These are phyloP conservation scores for Drosophila sucinea DNA, from an alignment of 1,140 invertebrate species.

Conservation along the genomic window DNA sequence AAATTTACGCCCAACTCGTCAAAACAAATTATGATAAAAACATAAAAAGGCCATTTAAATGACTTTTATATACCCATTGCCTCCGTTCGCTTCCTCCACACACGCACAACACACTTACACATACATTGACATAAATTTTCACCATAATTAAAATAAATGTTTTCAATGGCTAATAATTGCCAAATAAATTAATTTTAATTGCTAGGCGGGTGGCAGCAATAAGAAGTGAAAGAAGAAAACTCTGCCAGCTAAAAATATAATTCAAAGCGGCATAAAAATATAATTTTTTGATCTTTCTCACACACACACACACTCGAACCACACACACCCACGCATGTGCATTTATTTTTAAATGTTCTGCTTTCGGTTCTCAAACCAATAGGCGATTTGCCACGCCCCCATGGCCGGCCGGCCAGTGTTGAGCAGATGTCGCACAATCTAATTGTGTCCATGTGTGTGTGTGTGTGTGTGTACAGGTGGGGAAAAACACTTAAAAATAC, in stretches of 20 bases:
- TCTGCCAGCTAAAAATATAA: slow-evolving; percentile 59
- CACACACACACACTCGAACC: not conserved
- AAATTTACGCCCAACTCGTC: slow-evolving; percentile 30
- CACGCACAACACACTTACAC: slow-evolving; percentile 4
- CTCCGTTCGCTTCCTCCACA: not conserved
- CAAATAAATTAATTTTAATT: slow-evolving; percentile 81
- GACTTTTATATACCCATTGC: slow-evolving; percentile 23
- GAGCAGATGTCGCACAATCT: slow-evolving; percentile 24
- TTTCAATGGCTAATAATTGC: slow-evolving; percentile 74
- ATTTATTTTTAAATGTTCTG: slow-evolving; percentile 61
- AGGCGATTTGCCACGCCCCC: slow-evolving; percentile 62
- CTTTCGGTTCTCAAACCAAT: slow-evolving; percentile 52
- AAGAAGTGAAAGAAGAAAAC: slow-evolving; percentile 23
- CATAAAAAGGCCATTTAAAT: slow-evolving; percentile 63
- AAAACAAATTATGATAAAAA: slow-evolving; percentile 56
- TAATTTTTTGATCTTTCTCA: slow-evolving; percentile 2
- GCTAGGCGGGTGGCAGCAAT: slow-evolving; percentile 33
- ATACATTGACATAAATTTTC: slow-evolving; percentile 44
- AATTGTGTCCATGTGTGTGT: not conserved
- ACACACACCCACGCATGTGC: not conserved
- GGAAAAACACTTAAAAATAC: slow-evolving; percentile 76
- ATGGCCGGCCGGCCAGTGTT: slow-evolving; percentile 1
- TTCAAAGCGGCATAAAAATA: slow-evolving; percentile 35
- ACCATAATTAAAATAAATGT: slow-evolving; percentile 79
- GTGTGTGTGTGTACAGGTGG: slow-evolving; percentile 54